Percentiles rank a stretch among this genome's conserved stretches.
Evolutionary conservation across 2,113 vertebrate genomes (phyloP).

Genomic region (Grallaria varia): DNA sequence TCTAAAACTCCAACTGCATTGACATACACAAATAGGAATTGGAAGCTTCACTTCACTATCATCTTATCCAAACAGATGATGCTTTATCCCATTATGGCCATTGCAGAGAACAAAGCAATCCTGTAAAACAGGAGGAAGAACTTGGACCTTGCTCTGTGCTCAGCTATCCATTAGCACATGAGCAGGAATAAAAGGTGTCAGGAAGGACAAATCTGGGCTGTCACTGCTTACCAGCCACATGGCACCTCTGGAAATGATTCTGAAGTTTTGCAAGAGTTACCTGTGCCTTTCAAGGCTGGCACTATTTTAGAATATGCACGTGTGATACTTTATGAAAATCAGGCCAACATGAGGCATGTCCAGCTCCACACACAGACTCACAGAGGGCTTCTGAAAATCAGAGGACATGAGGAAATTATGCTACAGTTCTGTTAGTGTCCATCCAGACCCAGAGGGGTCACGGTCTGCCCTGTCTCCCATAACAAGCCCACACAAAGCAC

Average conservation of each 20-base stretch:
- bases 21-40: background rate
- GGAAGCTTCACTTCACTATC: background rate
- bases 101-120: background rate
- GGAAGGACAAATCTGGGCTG: background rate
- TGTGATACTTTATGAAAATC: background rate
- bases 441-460: background rate
- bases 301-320: rapidly evolving
- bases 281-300: background rate
- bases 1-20: background rate
- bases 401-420: background rate
- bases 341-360: background rate
- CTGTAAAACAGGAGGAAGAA: background rate
- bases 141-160: background rate
- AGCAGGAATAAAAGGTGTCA: background rate
- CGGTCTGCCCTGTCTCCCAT: background rate
- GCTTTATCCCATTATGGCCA: background rate
- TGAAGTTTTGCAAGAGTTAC: background rate
- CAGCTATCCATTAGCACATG: background rate
- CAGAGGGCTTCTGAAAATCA: background rate
- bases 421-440: background rate
- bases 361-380: background rate
- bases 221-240: background rate
- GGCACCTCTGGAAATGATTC: background rate
- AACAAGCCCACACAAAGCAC: background rate
- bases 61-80: background rate